Conservation (phyloP, 1,140 invertebrate species). For the Drosophila sp. region DNA sequence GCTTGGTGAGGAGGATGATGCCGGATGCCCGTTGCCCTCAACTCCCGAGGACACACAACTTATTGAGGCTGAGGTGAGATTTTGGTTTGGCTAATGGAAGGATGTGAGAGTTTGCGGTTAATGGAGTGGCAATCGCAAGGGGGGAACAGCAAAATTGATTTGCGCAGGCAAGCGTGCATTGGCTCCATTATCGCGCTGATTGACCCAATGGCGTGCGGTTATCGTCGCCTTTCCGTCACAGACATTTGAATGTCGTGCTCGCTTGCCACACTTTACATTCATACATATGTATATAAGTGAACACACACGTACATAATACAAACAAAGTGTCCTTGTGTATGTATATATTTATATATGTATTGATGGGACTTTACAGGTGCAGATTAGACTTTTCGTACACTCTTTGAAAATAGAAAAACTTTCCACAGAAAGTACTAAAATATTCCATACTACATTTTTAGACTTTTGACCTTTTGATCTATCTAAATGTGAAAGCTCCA, state of each 20-base stretch:
- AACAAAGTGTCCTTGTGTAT: neutral
- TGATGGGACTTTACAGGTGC: neutral
- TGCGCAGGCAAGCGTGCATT: slow-evolving; percentile 22
- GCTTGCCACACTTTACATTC: slow-evolving; percentile 4
- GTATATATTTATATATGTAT: neutral
- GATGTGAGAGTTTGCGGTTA: neutral
- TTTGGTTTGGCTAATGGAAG: neutral
- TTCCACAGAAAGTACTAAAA: too few species aligned
- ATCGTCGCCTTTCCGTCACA: slow-evolving; percentile 32
- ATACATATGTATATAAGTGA: neutral
- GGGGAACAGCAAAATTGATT: slow-evolving; percentile 16
- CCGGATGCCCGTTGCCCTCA: slow-evolving; percentile 91
- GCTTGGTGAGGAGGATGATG: slow-evolving; percentile 89
- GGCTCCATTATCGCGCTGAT: slow-evolving; percentile 37
- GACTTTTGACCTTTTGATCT: too few species aligned
- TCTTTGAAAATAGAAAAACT: neutral
- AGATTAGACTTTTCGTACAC: neutral
- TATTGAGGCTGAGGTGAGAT: slow-evolving; percentile 88
- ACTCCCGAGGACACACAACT: slow-evolving; percentile 94
- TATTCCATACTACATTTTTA: too few species aligned
- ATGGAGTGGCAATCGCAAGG: neutral
- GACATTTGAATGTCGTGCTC: slow-evolving; percentile 50
- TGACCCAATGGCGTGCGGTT: slow-evolving; percentile 51
- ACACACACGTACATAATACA: neutral
- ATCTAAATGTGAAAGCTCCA: too few species aligned